Base-by-base conservation (phyloP, 2,113 vertebrate genomes). In the Anarhynchus alexandrinus region DNA sequence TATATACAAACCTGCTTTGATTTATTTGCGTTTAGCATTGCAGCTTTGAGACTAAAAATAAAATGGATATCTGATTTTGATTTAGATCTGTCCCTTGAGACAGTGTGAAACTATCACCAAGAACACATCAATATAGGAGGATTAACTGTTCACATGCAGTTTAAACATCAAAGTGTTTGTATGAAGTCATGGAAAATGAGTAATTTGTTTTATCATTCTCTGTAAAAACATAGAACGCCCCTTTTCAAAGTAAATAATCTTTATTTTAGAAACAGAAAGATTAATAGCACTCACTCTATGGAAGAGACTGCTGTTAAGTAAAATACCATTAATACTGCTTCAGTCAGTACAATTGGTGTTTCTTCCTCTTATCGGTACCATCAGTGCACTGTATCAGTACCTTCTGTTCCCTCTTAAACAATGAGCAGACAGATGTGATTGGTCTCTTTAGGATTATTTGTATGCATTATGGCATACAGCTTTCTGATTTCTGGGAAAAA, bases 71-170 rank as follows among this genome's bases (percentile, higher is more conserved):
- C 81, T 96, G 94, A 97, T 97, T 97, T 97, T 97, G 94, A 78
- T 98, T 97, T 97, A 96, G 88, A 97, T 95, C 87, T 95, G 52
- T 93, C 90, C n/a, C 64, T 66, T 83, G 93, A 94, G 90, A 94
- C 47, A 90, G 21, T 26, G 43, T 86, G 89, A 85, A 93, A 82
- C 73, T 96, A 62, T 97, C 96, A 95, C 73, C 72, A 78, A 95
- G 95, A 96, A 85, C 85, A 92, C 90, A 93, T 97, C 92, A 84
- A 25, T 97, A 88, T 94, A 94, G 86, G 65, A 92, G 94, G 96
- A 98, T 98, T 98, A 98, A 96, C 96, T 98, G 97, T 97, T 97
- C 97, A 86, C 86, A 91, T 88, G 86, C 49, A 81, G 86, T 98
- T 97, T 97, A 95, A 97, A 95, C 85, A 97, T 95, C 97, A 97